phyloP scores from a whole-genome alignment of 2,888 invertebrate species.

The Clivina fossor region DNA sequence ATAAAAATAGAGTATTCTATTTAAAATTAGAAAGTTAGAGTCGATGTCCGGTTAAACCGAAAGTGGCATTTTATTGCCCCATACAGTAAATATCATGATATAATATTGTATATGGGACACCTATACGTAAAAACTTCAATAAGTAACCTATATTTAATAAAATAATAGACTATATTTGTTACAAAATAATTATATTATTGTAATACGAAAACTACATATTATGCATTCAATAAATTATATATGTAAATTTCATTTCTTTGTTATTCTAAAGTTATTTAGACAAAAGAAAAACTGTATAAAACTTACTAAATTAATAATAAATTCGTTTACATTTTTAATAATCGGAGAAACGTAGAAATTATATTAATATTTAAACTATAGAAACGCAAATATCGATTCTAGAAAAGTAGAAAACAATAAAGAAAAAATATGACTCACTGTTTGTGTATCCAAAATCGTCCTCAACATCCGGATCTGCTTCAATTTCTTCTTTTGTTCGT shows the following conservation, averaged over 20 bases:
- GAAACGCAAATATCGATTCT: neutral
- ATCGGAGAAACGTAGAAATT: neutral
- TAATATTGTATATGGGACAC: too few species aligned
- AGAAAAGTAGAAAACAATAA: neutral
- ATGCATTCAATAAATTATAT: too few species aligned
- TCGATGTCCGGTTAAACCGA: too few species aligned
- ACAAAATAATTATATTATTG: neutral
- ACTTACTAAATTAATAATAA: neutral
- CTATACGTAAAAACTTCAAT: too few species aligned
- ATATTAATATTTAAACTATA: neutral
- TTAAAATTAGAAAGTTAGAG: too few species aligned
- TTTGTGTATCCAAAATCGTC: conserved; percentile 93
- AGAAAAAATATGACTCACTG: conserved; percentile 64
- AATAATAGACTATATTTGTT: neutral
- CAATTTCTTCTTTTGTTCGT: conserved; percentile 73
- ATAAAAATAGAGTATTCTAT: too few species aligned
- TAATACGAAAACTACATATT: neutral
- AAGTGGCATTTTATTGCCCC: too few species aligned
- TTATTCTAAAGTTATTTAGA: too few species aligned
- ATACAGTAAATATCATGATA: too few species aligned
- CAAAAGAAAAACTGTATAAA: neutral
- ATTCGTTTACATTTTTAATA: neutral
- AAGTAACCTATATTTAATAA: too few species aligned
- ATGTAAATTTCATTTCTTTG: too few species aligned
- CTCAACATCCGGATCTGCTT: conserved; percentile 81